Percentiles rank a stretch among this genome's conserved stretches.
Conservation (phyloP, 2,888 invertebrate genomes). For the Polydesmus complanatus region DNA sequence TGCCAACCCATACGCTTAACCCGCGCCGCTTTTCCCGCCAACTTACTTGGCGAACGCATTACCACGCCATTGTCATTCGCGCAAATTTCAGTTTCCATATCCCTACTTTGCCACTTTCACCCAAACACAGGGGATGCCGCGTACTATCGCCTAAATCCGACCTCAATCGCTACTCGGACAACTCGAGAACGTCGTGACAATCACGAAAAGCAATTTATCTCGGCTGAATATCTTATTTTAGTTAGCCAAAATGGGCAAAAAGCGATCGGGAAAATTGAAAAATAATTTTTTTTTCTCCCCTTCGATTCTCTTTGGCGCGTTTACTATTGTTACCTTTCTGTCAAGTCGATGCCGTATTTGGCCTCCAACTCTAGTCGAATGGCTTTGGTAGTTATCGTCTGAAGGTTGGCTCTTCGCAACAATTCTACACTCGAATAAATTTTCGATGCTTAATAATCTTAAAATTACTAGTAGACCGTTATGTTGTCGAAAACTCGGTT, state of each 20-base stretch:
- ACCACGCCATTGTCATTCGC: not conserved
- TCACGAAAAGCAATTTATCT: too few relatives aligned
- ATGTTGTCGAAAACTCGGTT: not conserved
- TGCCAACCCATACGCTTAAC: not conserved
- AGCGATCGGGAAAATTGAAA: too few relatives aligned
- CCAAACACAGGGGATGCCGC: not conserved
- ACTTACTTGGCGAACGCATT: not conserved
- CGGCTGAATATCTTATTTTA: too few relatives aligned
- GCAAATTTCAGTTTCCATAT: not conserved
- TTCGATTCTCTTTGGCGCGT: too few relatives aligned
- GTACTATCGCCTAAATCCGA: not conserved
- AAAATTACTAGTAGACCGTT: not conserved
- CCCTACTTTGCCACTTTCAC: not conserved
- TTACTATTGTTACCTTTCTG: not conserved
- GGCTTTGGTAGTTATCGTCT: constrained; percentile 72
- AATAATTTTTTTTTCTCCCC: too few relatives aligned
- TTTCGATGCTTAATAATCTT: not conserved
- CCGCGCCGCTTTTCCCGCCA: not conserved
- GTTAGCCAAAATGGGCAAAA: too few relatives aligned
- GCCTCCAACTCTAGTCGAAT: constrained; percentile 74
- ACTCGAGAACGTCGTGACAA: too few relatives aligned
- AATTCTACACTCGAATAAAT: constrained; percentile 46
- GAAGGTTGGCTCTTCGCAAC: constrained; percentile 70
- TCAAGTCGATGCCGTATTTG: constrained; percentile 57
- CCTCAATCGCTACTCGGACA: too few relatives aligned